Evolutionary conservation across 2,888 invertebrate genomes (phyloP), one percentile per base, ranked within the genome.

Genomic region (Ametastegia equiseti): DNA sequence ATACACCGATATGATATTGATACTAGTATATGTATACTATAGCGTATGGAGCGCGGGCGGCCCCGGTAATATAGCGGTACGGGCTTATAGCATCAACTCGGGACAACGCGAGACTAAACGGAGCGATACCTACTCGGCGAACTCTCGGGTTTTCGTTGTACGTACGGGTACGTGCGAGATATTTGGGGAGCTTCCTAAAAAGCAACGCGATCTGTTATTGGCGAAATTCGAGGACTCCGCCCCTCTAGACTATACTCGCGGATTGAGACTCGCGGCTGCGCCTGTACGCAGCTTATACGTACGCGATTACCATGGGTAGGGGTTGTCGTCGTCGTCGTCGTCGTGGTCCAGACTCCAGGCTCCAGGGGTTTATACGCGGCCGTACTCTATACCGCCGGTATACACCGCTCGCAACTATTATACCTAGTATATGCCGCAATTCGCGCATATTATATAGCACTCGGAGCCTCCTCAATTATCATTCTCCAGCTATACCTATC

Each of bases 121-220:
- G 39, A 78, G 50, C 67, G 78, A 47, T 67, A 47, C 33, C 65
- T 39, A 39, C 39, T n/a, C 77, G 19, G 47, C n/a, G 65, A 67
- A 67, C 39, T 63, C 73, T 81, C 45, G 47, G 80, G 57, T 78
- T 63, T 42, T 54, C 39, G 19, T 60, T 80, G 80, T 50, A 77
- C 81, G 63, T 75, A 45, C 54, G 39, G 19, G n/a, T 57, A 63
- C 36, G 45, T 67, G 36, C 33, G 57, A 60, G 75, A 57, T 82
- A 83, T 85, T 86, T 86, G 84, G 86, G 85, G 78, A 82, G 82
- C 80, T 83, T 83, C 84, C 84, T 83, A 84, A 86, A 83, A 85
- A 83, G 78, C 63, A 45, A 82, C 85, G 69, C 80, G 83, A 84
- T 85, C 82, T 77, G 79, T 82, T 85, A 84, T 85, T 84, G 85